Evolutionary conservation across 2,888 invertebrate species (phyloP).

Genomic region (Drosophila fulvimacula): DNA sequence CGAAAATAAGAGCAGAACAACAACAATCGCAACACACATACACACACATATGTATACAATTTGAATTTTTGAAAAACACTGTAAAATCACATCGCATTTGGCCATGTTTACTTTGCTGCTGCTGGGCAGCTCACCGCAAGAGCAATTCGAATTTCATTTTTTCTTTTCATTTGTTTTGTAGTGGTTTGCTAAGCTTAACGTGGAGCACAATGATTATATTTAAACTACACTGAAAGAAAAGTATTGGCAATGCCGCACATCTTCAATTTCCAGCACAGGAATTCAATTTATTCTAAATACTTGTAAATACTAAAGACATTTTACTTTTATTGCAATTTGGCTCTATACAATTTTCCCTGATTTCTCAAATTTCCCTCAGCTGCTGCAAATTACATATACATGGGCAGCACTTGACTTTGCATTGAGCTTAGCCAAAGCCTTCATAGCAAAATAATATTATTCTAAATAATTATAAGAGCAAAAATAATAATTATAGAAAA

Average conservation of each 20-base stretch:
- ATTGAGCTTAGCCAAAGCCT: neutral
- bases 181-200: slow-evolving; percentile 81
- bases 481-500: neutral
- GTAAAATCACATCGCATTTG: slow-evolving; percentile 69
- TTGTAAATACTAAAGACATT: too few species aligned
- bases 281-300: too few species aligned
- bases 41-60: slow-evolving; percentile 22
- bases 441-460: too few species aligned
- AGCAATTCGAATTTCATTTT: slow-evolving; percentile 47
- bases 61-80: slow-evolving; percentile 71
- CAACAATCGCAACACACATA: slow-evolving; percentile 28
- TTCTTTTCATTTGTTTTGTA: slow-evolving; percentile 68
- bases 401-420: neutral
- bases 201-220: slow-evolving; percentile 61
- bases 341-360: neutral
- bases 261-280: too few species aligned
- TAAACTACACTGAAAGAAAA: slow-evolving; percentile 55
- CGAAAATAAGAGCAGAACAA: slow-evolving; percentile 67
- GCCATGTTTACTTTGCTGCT: slow-evolving; percentile 43
- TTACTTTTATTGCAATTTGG: neutral
- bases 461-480: neutral
- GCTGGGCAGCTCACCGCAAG: slow-evolving; percentile 39
- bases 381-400: too few species aligned
- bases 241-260: too few species aligned
- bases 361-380: neutral